Base-by-base conservation (phyloP, 2,888 invertebrate genomes). In the Epinotia nisella region DNA sequence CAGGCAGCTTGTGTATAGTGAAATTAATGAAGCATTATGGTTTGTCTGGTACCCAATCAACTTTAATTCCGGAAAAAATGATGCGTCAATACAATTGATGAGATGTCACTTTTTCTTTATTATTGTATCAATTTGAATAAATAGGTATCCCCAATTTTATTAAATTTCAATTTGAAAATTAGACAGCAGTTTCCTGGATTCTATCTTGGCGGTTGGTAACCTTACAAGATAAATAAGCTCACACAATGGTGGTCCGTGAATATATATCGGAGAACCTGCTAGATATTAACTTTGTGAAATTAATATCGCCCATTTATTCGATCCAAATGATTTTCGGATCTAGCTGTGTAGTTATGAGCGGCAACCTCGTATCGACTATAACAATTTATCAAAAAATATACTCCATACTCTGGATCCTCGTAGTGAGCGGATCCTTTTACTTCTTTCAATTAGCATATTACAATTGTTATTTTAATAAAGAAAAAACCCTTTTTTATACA, bases 261-360 rank as follows among this genome's bases (percentile, higher is more conserved):
- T 35, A 59, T 62, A 24, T 79, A 75, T 53, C 72, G 7, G 66
- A 71, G 24, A 73, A 75, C 67, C 62, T 41, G 15, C 49, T 82
- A 29, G 77, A 78, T 21, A 71, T 79, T 15, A 78, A 77, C 73
- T 77, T 85, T n/a, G 53, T 82, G 5, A 79, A 78, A 75, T 78
- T 79, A 74, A 82, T 85, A 21, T 75, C 76, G n/a, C 78, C 79
- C 3, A 60, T 81, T 11, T 74, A 82, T 45, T 74, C 70, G 15
- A 10, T 75, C 9, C 83, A 83, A 75, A 68, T 66, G 0, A 24
- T 83, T 62, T 56, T 86, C 15, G 83, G 81, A 0, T 78, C 80
- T 49, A 74, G 72, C 21, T 78, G 81, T 24, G 74, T 80, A 1
- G 77, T 76, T 39, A 77, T 85, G 62, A 81, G 71, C 71, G 71